A percentile compares a stretch with the other conserved stretches of the same genome.
Evolutionary conservation across 2,888 invertebrate species (phyloP).

Genomic region (Antheraea assamensis): DNA sequence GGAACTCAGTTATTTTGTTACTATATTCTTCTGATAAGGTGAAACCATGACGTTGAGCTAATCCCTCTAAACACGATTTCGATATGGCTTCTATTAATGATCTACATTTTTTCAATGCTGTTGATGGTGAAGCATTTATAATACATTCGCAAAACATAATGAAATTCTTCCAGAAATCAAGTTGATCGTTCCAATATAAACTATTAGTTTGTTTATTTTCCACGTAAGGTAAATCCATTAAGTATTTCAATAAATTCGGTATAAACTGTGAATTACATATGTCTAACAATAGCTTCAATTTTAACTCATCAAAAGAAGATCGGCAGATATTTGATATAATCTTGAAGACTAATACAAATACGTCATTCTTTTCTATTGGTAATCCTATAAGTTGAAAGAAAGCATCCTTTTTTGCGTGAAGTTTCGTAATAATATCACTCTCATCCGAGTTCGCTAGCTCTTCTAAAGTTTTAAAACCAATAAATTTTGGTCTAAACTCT

Average conservation of each 20-base stretch:
- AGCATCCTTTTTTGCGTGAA: conserved; percentile 52
- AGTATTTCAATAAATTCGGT: conserved; percentile 49
- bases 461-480: conserved; percentile 54
- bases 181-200: conserved; percentile 61
- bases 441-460: conserved; percentile 53
- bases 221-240: conserved; percentile 60
- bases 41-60: conserved; percentile 50
- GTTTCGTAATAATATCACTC: conserved; percentile 54
- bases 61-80: conserved; percentile 50
- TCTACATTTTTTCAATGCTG: conserved; percentile 57
- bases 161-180: conserved; percentile 64
- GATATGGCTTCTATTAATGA: conserved; percentile 56
- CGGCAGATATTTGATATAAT: conserved; percentile 62
- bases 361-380: conserved; percentile 53
- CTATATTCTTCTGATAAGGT: conserved; percentile 42
- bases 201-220: conserved; percentile 33
- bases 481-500: conserved; percentile 19
- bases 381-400: conserved; percentile 57
- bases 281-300: conserved; percentile 55
- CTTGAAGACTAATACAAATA: conserved; percentile 61
- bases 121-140: conserved; percentile 57
- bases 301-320: conserved; percentile 59
- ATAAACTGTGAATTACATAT: conserved; percentile 63
- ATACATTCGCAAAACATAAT: conserved; percentile 59
- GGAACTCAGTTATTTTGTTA: conserved; percentile 45